Percentiles rank a stretch among this genome's conserved stretches.
Conservation (phyloP, 2,113 vertebrate species). For the Accipiter cooperii region DNA sequence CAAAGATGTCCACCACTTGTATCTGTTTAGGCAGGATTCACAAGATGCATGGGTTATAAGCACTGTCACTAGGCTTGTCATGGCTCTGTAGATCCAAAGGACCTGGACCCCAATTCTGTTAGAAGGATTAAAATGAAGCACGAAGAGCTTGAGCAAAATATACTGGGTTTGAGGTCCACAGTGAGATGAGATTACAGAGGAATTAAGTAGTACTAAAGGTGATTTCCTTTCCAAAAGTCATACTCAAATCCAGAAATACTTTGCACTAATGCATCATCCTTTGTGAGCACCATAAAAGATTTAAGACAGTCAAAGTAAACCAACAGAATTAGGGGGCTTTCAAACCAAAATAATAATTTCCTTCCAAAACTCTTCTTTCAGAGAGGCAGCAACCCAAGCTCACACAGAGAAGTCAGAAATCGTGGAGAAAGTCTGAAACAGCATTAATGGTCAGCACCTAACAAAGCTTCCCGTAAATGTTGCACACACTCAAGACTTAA, state of each 20-base stretch:
- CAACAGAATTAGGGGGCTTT: no score
- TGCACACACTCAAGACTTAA: no score
- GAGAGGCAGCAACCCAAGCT: neutral
- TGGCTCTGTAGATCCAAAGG: neutral
- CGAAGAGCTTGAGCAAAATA: neutral
- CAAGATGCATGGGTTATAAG: neutral
- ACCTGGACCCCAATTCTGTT: neutral
- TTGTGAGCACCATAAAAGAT: neutral
- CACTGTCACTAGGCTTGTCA: neutral
- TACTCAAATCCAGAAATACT: neutral
- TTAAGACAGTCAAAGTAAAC: no score
- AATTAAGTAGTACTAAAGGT: neutral
- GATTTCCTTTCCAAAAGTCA: neutral
- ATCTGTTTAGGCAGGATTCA: neutral
- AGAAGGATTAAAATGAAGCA: neutral
- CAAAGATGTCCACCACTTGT: fast-evolving
- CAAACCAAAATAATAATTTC: no score
- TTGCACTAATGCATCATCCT: neutral
- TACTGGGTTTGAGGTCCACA: neutral
- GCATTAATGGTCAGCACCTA: neutral
- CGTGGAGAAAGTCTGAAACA: neutral
- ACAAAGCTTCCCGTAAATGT: neutral
- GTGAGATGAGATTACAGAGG: neutral
- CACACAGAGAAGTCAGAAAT: neutral
- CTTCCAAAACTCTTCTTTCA: neutral